Conservation (phyloP, 23 tunicate genomes). For the Styela clava region DNA sequence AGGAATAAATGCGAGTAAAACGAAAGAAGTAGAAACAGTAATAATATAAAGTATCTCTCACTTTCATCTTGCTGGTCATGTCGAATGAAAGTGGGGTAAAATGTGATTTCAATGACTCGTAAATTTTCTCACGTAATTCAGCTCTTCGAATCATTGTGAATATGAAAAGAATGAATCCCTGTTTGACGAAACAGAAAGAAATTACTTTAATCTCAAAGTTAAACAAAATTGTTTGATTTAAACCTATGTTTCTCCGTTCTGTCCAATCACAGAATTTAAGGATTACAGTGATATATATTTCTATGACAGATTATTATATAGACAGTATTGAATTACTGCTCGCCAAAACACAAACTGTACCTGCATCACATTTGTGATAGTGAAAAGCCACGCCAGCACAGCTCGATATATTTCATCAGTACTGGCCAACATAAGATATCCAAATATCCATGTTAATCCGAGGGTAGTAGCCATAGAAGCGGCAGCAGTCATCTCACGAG, state of each 20-base stretch:
- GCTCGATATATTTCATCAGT: slow-evolving; percentile 5
- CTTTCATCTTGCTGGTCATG: slow-evolving; percentile 4
- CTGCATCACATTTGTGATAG: slow-evolving; percentile 12
- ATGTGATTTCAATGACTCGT: not conserved
- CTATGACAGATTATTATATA: too few relatives aligned
- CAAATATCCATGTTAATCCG: slow-evolving; percentile 28
- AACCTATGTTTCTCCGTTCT: too few relatives aligned
- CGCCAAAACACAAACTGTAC: too few relatives aligned
- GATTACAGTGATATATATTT: too few relatives aligned
- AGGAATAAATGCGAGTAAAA: too few relatives aligned
- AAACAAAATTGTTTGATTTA: too few relatives aligned
- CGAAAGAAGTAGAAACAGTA: too few relatives aligned
- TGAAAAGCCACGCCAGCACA: slow-evolving; percentile 25
- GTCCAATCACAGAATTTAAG: too few relatives aligned
- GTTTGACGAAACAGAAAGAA: not conserved
- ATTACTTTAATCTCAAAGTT: too few relatives aligned
- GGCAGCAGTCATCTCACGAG: slow-evolving; percentile 9
- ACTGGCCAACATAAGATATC: slow-evolving; percentile 26
- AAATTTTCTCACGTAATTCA: slow-evolving; percentile 4
- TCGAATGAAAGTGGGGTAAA: not conserved
- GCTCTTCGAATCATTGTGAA: slow-evolving; percentile 11
- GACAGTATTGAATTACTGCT: too few relatives aligned
- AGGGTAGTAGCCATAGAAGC: slow-evolving; percentile 28
- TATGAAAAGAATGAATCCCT: slow-evolving; percentile 16
- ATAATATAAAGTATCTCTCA: too few relatives aligned